These are phyloP conservation scores for Mixornis gularis DNA, from an alignment of 2,113 vertebrate species.

Conservation along the genomic window DNA sequence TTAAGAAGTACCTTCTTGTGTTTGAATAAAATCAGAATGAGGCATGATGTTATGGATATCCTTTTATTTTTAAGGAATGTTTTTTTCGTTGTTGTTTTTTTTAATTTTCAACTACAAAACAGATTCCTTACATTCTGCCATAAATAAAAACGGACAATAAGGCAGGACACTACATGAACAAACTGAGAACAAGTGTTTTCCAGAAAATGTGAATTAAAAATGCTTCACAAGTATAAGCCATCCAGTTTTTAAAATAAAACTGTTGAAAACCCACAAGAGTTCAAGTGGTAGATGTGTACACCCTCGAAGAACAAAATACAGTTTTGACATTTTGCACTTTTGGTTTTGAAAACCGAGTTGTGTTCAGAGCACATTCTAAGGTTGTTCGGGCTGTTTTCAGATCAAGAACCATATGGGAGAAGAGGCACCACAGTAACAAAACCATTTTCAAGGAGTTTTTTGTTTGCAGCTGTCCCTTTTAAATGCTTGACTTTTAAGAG, in stretches of 20 bases:
- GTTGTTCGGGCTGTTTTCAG: conserved; percentile 51
- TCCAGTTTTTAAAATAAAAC: conserved; percentile 98
- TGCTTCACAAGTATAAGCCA: conserved; percentile 88
- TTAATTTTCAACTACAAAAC: conserved; percentile 87
- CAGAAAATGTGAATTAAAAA: conserved; percentile 84
- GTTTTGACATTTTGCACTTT: conserved; percentile 60
- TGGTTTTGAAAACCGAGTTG: conserved; percentile 47
- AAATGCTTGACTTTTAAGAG: conserved; percentile 66
- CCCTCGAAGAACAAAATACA: conserved; percentile 67
- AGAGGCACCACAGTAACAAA: conserved; percentile 79
- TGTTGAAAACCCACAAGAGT: conserved; percentile 78
- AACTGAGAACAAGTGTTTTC: conserved; percentile 78
- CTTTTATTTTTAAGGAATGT: conserved; percentile 89
- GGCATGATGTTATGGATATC: conserved; percentile 56
- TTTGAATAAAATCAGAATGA: conserved; percentile 51
- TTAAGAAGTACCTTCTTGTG: conserved; percentile 36
- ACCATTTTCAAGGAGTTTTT: conserved; percentile 70
- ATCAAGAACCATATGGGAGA: conserved; percentile 64
- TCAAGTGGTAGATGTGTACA: conserved; percentile 69
- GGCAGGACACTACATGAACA: conserved; percentile 83
- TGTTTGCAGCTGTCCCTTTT: conserved; percentile 70
- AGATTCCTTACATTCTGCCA: conserved; percentile 78
- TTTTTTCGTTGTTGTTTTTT: background rate
- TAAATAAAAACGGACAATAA: conserved; percentile 78
- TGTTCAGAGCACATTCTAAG: conserved; percentile 63